Percentiles rank a stretch among this genome's conserved stretches.
Conservation (phyloP, 2,797 vertebrate species). For the Myotis findleyi region DNA sequence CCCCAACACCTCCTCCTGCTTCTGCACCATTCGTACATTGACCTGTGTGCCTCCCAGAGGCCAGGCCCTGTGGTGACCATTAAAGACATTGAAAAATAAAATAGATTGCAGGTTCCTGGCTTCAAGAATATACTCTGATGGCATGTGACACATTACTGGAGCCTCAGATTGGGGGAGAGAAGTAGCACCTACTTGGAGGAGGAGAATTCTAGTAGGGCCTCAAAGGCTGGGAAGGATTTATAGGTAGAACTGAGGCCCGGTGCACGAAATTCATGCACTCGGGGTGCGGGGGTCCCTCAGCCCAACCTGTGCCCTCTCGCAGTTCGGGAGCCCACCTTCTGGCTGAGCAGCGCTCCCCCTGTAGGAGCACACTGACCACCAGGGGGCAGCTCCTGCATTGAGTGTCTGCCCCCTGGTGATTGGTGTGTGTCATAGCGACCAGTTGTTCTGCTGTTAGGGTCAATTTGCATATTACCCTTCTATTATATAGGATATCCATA, state of each 20-base stretch:
- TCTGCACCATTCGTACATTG: neutral
- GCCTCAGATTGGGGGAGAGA: neutral
- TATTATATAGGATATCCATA: too few species aligned
- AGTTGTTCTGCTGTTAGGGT: too few species aligned
- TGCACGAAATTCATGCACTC: too few species aligned
- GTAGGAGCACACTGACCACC: too few species aligned
- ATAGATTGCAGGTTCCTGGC: constrained; percentile 7
- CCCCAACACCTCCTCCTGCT: neutral
- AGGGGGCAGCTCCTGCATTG: too few species aligned
- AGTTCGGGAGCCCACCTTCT: too few species aligned
- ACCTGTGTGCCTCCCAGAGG: neutral
- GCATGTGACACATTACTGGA: neutral
- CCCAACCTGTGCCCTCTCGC: too few species aligned
- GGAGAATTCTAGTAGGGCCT: constrained; percentile 18
- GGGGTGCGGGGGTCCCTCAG: too few species aligned
- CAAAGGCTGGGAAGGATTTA: neutral
- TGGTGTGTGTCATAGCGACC: too few species aligned
- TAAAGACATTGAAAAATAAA: constrained; percentile 34
- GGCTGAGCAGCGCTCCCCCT: too few species aligned
- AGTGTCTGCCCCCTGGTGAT: too few species aligned
- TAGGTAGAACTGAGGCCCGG: neutral
- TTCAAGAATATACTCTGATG: neutral
- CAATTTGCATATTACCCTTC: too few species aligned
- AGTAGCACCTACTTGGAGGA: constrained; percentile 34
- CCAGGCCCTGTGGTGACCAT: neutral